Evolutionary conservation across 2,797 vertebrate species (phyloP).

Genomic region (Garrulus glandarius): DNA sequence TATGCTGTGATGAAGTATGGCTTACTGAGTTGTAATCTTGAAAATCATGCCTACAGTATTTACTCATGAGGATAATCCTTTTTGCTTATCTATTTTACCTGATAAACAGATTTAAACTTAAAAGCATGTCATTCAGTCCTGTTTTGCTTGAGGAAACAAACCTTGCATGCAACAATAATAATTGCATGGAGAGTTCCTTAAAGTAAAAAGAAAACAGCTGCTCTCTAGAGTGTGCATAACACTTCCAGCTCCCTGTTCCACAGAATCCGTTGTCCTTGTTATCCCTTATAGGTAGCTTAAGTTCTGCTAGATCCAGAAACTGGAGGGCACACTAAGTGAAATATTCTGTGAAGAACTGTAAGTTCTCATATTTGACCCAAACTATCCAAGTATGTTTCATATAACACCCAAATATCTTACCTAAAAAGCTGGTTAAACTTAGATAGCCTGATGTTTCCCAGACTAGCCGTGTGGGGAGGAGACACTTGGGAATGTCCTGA

Average conservation of each 20-base stretch:
- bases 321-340: background rate
- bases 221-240: background rate
- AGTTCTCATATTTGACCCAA: background rate
- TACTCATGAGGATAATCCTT: background rate
- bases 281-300: background rate
- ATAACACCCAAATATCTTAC: background rate
- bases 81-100: background rate
- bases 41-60: background rate
- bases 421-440: background rate
- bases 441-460: background rate
- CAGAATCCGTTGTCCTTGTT: background rate
- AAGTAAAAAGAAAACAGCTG: background rate
- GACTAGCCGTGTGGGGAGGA: accelerated
- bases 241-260: background rate
- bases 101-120: background rate
- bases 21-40: background rate
- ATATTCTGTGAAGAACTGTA: background rate
- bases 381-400: background rate
- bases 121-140: background rate
- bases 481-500: background rate
- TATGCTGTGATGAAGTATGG: background rate
- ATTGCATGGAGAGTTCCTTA: background rate
- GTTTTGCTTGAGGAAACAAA: background rate
- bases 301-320: background rate
- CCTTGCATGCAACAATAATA: background rate